Base-by-base conservation (phyloP, 2,113 vertebrate species). In the Malurus elegans region DNA sequence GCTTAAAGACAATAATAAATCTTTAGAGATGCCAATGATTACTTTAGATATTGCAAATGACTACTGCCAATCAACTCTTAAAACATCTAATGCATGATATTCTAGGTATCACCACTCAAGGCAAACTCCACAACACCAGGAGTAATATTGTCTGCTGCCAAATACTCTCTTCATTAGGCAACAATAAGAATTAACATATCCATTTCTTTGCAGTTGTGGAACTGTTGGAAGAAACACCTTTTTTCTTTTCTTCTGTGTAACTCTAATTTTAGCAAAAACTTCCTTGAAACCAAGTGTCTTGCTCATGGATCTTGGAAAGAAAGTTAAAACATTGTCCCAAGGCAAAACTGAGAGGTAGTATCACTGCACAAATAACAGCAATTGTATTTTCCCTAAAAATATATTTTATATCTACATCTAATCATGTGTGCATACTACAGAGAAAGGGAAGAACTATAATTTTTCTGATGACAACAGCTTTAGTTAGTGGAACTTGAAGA, bases 1-100 rank as follows among this genome's bases (percentile, higher is more conserved):
- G 91, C 95, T 97, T 97, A 98, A 98, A 98, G 97, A 97, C 95
- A 95, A 96, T 95, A 96, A 95, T 98, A 98, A 98, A 98, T 96
- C 97, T 98, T 97, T 97, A 97, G 97, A 98, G 95, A 95, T 95
- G 89, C 81, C 96, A 97, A 47, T 94, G 95, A 97, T 93, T 97
- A 80, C 87, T 95, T 87, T 93, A 88, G 94, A 87, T 93, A 97
- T 78, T 97, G 96, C 97, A 98, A 98, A 98, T 57, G 95, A 96
- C 95, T 88, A 88, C 95, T 98, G 97, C 94, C 97, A 98, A 97
- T 98, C 97, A 98, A 82, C 86, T 93, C 69, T 91, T 91, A 73
- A 95, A 93, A 93, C 96, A 80, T 53, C 65, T 79, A 87, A 87
- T 67, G 79, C 81, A 70, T 71, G 48, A 78, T 92, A 96, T 57